Base-by-base conservation (phyloP, 2,113 vertebrate genomes). In the Pao palembangensis region DNA sequence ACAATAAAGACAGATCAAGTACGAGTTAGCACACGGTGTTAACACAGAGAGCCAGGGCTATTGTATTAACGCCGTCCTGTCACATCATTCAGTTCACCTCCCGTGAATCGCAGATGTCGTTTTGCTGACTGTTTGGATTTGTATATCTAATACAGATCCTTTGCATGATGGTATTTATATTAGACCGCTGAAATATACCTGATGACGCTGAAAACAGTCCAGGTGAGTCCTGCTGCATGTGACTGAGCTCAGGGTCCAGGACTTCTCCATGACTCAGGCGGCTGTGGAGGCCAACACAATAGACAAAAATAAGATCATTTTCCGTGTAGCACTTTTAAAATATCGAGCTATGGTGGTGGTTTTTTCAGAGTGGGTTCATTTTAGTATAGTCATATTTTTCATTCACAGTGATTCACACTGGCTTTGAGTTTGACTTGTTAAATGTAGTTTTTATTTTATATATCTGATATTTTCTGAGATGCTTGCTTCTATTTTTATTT, bases 1-100 rank as follows among this genome's bases (percentile, higher is more conserved):
- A 85, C 78, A 83, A 61, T 61, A 23, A 65, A 67, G 76, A 58
- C 57, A 59, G 59, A 66, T 66, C 16, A 8, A 43, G 47, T 65
- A 55, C 68, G 53, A 73, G 61, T 74, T 55, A 54, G 69, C 70
- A 67, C 67, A 69, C 64, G 58, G 52, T 43, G 62, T 50, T 53
- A 64, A 73, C 53, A 57, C 78, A 52, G 41, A 65, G 16, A 18
- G 57, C n/a, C 60, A 20, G 43, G 52, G 57, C 53, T 28, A 75
- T 71, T 81, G 68, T 70, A 15, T 67, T 18, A 57, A 73, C 28
- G 21, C 2, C 11, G 10, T 18, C 48, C 50, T 54, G 31, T n/a
- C 53, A 38, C 52, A 43, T 55, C 14, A 6, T 64, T 72, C 43
- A 11, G 12, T 51, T 15, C 58, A 16, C 28, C 42, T 54, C 38